Evolutionary conservation across 2,888 invertebrate species (phyloP), one percentile per base, ranked within the genome.

Genomic region (Mythimna impura): DNA sequence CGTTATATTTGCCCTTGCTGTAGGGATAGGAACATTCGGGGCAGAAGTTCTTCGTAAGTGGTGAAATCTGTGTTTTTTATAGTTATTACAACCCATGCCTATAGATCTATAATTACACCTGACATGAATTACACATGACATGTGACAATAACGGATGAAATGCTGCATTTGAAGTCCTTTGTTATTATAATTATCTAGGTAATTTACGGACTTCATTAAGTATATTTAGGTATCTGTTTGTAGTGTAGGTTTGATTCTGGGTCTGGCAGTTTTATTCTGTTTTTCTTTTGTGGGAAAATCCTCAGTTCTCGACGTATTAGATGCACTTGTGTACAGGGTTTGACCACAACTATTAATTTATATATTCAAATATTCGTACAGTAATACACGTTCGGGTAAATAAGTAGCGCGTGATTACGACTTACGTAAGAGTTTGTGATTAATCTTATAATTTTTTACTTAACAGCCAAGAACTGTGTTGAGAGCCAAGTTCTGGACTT

Each of bases 11-110:
- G 58, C 67, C n/a, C 22, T 85, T n/a, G 62, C 69, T 52, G 22
- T 55, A 34, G 64, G 62, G 17, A 36, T 60, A 9, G 50, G 22
- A 58, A 50, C 60, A 30, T 57, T 66, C 40, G 77, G 76, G 8
- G 66, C 76, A 65, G 82, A 88, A 71, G 79, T 83, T 1, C 63
- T 58, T 58, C 80, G 88, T 88, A 78, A 88, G 88, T 86, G 68
- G 14, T 55, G 20, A 17, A 20, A n/a, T 54, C 9, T 12, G 65
- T 30, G 43, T 25, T 10, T 64, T 47, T 43, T 2, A 43, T 12
- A 43, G 43, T 43, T 43, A 43, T 43, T 14, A 43, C 12, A 43
- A 14, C 3, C 14, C 12, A 43, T 47, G 5, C 17, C 0, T 7
- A 43, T 6, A 40, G 25, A 20, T 20, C 12, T 50, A 22, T 6